Evolutionary conservation across 2,888 invertebrate species (phyloP).

Genomic region (Trachelus iudaicus): DNA sequence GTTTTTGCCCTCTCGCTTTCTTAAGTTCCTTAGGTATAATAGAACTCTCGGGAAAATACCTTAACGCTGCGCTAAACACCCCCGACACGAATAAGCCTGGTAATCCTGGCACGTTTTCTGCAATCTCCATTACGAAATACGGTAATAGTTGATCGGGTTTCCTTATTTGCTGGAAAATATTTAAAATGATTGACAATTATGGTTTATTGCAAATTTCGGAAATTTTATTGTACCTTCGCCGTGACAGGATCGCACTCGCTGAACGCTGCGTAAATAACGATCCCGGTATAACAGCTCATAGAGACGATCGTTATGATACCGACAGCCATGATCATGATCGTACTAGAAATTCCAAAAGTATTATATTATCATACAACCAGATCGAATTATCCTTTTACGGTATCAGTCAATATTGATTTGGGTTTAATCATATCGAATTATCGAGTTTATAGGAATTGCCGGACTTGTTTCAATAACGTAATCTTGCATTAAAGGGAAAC

Average conservation of each 20-base stretch:
- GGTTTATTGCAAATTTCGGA: neutral
- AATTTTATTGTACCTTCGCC: constrained; percentile 67
- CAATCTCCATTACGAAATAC: constrained; percentile 84
- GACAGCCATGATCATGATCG: constrained; percentile 79
- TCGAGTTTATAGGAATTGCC: too few relatives aligned
- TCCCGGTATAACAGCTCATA: constrained; percentile 85
- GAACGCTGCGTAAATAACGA: constrained; percentile 88
- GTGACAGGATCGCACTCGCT: constrained; percentile 87
- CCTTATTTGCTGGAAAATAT: constrained; percentile 65
- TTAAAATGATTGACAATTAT: neutral
- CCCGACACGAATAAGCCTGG: constrained; percentile 89
- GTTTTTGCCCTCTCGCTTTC: neutral
- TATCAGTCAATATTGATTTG: too few relatives aligned
- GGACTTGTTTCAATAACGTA: too few relatives aligned
- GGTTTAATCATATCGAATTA: too few relatives aligned
- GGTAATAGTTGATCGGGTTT: constrained; percentile 83
- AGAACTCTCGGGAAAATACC: constrained; percentile 67
- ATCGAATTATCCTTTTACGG: too few relatives aligned
- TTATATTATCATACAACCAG: too few relatives aligned
- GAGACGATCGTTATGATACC: constrained; percentile 81
- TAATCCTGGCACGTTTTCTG: constrained; percentile 78
- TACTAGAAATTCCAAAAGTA: constrained; percentile 65
- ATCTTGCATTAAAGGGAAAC: too few relatives aligned
- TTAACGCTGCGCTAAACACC: constrained; percentile 87
- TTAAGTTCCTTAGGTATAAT: neutral